A percentile compares a stretch with the other conserved stretches of the same genome.
These are phyloP conservation scores for Lycaena phlaeas DNA, from an alignment of 2,888 invertebrate species.

Conservation along the genomic window DNA sequence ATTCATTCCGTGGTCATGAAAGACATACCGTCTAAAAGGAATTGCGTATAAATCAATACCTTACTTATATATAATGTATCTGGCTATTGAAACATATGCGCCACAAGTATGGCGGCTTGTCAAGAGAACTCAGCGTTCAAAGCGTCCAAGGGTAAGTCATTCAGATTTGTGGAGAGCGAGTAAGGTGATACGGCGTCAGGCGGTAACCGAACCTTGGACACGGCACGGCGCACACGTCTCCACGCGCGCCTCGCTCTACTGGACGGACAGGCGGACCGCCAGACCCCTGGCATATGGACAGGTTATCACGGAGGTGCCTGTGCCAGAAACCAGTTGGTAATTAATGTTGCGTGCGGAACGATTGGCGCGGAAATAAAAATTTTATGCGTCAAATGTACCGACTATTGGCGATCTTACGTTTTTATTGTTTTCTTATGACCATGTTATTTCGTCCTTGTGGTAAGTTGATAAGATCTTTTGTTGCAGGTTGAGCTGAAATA, in stretches of 20 bases:
- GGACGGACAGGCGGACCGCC: slow-evolving; percentile 44
- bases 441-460: no score
- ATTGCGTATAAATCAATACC: no score
- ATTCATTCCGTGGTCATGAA: no score
- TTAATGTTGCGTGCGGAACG: slow-evolving; percentile 17
- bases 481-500: no score
- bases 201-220: slow-evolving; percentile 46
- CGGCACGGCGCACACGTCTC: slow-evolving; percentile 41
- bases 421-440: no score
- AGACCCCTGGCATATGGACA: slow-evolving; percentile 24
- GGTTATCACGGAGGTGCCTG: not conserved
- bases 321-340: slow-evolving; percentile 16
- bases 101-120: slow-evolving; percentile 3
- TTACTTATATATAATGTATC: no score
- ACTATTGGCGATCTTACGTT: no score
- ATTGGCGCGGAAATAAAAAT: slow-evolving; percentile 19
- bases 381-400: slow-evolving; percentile 12
- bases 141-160: slow-evolving; percentile 13
- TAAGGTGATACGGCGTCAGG: slow-evolving; percentile 36
- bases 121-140: not conserved
- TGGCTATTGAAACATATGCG: no score
- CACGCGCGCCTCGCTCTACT: slow-evolving; percentile 41
- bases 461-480: no score
- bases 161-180: slow-evolving; percentile 15
- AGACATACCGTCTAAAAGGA: no score